Percentiles rank a stretch among this genome's conserved stretches.
Conservation (phyloP, 1,140 invertebrate genomes). For the Nasonia giraulti region DNA sequence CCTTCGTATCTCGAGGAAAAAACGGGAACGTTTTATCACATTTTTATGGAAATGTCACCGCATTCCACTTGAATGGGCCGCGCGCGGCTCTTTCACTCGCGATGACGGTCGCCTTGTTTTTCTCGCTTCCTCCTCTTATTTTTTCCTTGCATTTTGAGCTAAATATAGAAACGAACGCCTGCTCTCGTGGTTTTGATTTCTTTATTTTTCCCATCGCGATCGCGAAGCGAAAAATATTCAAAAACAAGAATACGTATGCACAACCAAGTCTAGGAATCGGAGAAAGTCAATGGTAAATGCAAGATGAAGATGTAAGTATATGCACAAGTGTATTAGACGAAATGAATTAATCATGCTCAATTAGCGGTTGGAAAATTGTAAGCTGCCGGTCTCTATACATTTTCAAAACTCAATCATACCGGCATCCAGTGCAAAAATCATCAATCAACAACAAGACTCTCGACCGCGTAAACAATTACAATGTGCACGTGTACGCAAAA, state of each 20-base stretch:
- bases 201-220: background rate
- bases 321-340: background rate
- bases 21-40: slow-evolving; percentile 22
- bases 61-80: slow-evolving; percentile 69
- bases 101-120: background rate
- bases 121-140: background rate
- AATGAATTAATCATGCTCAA: too few relatives aligned
- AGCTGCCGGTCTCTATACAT: too few relatives aligned
- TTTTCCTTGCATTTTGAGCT: background rate
- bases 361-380: too few relatives aligned
- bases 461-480: background rate
- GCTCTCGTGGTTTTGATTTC: background rate
- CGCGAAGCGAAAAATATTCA: background rate
- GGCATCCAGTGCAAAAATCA: background rate
- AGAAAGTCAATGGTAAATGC: slow-evolving; percentile 2
- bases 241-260: background rate
- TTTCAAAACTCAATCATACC: too few relatives aligned
- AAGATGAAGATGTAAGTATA: slow-evolving; percentile 11
- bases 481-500: background rate
- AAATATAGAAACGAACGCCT: slow-evolving; percentile 4
- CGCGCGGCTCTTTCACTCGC: slow-evolving; percentile 63
- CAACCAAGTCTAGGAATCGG: background rate
- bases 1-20: background rate
- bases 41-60: slow-evolving; percentile 34
- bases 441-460: background rate